Conservation (phyloP, 2,888 invertebrate genomes). For the Anaspis maculata region DNA sequence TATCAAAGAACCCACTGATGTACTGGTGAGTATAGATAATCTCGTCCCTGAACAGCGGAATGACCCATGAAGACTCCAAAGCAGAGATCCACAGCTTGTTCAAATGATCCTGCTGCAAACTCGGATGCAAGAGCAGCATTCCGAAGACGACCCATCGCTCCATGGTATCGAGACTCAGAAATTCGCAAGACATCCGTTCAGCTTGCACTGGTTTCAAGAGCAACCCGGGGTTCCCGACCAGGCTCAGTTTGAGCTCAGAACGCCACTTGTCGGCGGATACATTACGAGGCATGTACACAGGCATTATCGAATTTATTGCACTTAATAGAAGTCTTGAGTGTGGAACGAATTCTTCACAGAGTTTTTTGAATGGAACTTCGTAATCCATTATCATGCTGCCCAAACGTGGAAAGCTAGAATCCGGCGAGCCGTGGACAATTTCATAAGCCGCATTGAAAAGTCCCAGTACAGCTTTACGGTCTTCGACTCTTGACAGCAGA, state of each 20-base stretch:
- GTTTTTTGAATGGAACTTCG: conserved; percentile 88
- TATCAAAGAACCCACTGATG: conserved; percentile 87
- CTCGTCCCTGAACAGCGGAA: conserved; percentile 93
- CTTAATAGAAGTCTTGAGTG: conserved; percentile 80
- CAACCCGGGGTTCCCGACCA: conserved; percentile 91
- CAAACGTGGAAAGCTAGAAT: conserved; percentile 87
- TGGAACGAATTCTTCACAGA: conserved; percentile 94
- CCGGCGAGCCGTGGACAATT: conserved; percentile 80
- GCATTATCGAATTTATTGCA: conserved; percentile 80
- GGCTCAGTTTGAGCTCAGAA: conserved; percentile 83
- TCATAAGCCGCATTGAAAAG: conserved; percentile 98
- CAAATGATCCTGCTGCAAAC: conserved; percentile 70
- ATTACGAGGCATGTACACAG: conserved; percentile 83
- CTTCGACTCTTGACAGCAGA: conserved; percentile 93
- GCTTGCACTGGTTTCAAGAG: conserved; percentile 90
- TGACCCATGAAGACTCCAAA: conserved; percentile 88
- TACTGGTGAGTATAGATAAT: conserved; percentile 93
- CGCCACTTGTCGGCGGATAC: conserved; percentile 91
- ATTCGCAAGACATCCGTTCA: conserved; percentile 95
- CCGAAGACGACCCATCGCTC: conserved; percentile 98
- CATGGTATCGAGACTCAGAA: conserved; percentile 87
- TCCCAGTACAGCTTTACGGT: conserved; percentile 93
- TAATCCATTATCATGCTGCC: conserved; percentile 98
- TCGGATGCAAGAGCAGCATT: conserved; percentile 82
- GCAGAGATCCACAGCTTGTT: conserved; percentile 88